Conservation (phyloP, 2,888 invertebrate genomes). For the Pseudanteris insignis region DNA sequence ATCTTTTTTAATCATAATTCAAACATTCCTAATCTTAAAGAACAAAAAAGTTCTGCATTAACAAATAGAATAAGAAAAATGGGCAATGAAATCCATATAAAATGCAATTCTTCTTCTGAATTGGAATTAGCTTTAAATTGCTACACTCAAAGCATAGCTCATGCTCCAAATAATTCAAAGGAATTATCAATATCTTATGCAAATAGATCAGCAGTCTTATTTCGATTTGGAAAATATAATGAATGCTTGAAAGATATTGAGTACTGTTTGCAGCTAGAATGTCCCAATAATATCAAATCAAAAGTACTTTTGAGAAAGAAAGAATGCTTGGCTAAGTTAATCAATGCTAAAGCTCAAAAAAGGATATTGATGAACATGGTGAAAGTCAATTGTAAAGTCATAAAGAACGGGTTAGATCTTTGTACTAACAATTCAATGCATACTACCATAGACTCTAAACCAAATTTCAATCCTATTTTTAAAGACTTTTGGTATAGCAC, state of each 20-base stretch:
- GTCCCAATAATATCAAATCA: neutral
- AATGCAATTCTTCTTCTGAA: neutral
- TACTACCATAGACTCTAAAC: neutral
- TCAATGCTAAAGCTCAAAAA: neutral
- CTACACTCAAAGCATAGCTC: conserved; percentile 19
- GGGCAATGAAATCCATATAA: neutral
- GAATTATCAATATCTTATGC: conserved; percentile 15
- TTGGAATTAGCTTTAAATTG: conserved; percentile 4
- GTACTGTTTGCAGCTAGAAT: neutral
- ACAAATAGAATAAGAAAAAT: neutral
- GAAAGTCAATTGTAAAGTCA: neutral
- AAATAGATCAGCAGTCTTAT: conserved; percentile 16
- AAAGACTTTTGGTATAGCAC: neutral
- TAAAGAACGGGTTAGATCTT: neutral
- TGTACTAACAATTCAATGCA: neutral
- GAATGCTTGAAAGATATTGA: conserved; percentile 23
- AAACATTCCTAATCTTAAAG: no score
- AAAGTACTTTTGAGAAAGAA: neutral
- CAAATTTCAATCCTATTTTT: neutral
- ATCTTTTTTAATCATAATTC: no score
- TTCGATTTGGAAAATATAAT: conserved; percentile 12
- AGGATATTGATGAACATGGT: neutral
- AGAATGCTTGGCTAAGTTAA: neutral
- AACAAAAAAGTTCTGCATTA: neutral
- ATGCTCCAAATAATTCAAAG: conserved; percentile 15